Conservation (phyloP, 2,888 invertebrate species). For the Pristionchus exspectatus region DNA sequence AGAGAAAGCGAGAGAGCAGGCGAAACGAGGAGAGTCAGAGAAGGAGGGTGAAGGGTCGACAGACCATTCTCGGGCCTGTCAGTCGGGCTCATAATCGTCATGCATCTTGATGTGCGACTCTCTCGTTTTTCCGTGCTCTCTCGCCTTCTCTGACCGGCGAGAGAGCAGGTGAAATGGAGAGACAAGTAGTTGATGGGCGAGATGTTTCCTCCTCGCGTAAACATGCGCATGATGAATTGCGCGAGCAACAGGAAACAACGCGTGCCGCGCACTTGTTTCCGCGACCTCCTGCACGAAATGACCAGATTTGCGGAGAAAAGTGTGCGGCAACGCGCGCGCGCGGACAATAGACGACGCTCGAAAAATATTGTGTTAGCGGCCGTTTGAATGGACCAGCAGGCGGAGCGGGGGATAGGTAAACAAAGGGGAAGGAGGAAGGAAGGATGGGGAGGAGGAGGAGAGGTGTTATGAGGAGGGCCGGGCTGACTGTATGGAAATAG, state of each 20-base stretch:
- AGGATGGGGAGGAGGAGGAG: not conserved
- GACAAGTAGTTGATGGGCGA: not conserved
- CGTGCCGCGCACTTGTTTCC: conserved; percentile 33
- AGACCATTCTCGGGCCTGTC: not conserved
- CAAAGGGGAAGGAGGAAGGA: conserved; percentile 23
- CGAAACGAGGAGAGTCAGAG: not conserved
- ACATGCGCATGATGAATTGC: conserved; percentile 46
- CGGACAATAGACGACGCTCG: conserved; percentile 13
- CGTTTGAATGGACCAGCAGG: not conserved
- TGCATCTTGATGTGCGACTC: conserved; percentile 18
- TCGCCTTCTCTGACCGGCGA: not conserved
- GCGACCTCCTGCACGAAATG: not conserved
- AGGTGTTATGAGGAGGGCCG: not conserved
- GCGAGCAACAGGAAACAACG: not conserved
- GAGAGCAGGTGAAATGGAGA: not conserved
- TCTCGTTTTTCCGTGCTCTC: too few relatives aligned
- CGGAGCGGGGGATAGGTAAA: conserved; percentile 33
- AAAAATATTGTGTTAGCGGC: conserved; percentile 11
- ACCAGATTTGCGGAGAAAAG: conserved; percentile 1
- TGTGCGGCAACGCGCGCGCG: conserved; percentile 41
- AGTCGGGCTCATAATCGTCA: conserved; percentile 35
- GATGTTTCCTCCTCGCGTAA: conserved; percentile 33
- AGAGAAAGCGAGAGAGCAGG: not conserved
- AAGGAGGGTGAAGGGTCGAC: too few relatives aligned
- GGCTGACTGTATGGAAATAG: conserved; percentile 17